Evolutionary conservation across 2,113 vertebrate genomes (phyloP), one percentile per base, ranked within the genome.

Genomic region (Ceuthmochares aereus): DNA sequence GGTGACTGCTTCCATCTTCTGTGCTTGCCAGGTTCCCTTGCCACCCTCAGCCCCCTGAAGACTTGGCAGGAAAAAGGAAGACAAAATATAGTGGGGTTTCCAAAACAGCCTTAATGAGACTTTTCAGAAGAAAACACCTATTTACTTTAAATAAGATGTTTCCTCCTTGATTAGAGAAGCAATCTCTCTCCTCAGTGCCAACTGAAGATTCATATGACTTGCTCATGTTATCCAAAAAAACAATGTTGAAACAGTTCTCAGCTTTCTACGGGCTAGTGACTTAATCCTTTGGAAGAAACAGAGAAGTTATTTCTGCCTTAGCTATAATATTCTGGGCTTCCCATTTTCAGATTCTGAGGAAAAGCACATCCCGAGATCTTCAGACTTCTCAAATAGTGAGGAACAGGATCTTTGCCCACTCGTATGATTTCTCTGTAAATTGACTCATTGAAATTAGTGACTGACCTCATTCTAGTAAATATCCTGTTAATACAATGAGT

Each of bases 21-120:
- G 74, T 2, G 4, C 49, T 93, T 89, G 67, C 79, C 79, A 86
- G 64, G 20, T 84, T 64, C 47, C 42, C 77, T 91, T 3, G 3
- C 37, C 23, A 55, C 12, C 6, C 52, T 36, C 52, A 7, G 21
- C 43, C 91, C 32, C 47, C 77, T 63, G 47, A 43, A 68, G 49
- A 26, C 36, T 95, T 96, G 89, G 56, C 89, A 92, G 3, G 2
- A 93, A 81, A 92, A 66, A 84, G 43, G 60, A 77, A 81, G 62
- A 67, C 43, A 43, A 89, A 95, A 75, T 37, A 80, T 17, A 62
- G 4, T 16, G 10, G 14, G 32, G 37, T 14, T 88, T 81, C 56
- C 52, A 67, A 60, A 91, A 56, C 25, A 76, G 23, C 12, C 58
- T 95, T 92, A 90, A 95, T 60, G 73, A 89, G 80, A 77, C 72